Percentiles rank a stretch among this genome's conserved stretches.
These are phyloP conservation scores for Illadopsis cleaveri DNA, from an alignment of 2,113 vertebrate genomes.

Conservation along the genomic window DNA sequence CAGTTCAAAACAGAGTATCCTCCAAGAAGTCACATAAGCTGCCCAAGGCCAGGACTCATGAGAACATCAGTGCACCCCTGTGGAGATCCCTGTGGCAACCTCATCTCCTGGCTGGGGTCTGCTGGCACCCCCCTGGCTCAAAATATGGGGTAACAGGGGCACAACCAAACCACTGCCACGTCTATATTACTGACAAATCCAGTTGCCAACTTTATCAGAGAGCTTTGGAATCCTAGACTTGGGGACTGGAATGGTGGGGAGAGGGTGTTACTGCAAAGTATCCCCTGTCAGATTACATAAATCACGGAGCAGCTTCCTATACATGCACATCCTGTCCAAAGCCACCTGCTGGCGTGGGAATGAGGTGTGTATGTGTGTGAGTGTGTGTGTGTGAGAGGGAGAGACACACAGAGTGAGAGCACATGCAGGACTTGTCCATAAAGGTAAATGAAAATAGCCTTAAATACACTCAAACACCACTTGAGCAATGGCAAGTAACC, in stretches of 20 bases:
- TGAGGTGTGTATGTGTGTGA: rapidly evolving
- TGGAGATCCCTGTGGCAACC: not conserved
- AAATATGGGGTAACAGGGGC: rapidly evolving
- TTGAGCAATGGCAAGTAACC: not conserved
- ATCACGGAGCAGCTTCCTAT: not conserved
- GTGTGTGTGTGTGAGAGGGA: not conserved
- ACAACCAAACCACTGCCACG: not conserved
- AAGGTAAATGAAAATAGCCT: not conserved
- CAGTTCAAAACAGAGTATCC: not conserved
- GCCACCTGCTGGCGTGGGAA: not conserved
- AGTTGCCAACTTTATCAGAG: not conserved
- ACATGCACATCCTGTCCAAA: not conserved
- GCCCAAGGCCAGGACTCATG: not conserved
- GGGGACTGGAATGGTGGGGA: not conserved
- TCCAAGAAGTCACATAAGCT: not conserved
- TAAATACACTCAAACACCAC: not conserved
- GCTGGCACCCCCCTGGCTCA: not conserved
- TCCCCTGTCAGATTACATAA: not conserved
- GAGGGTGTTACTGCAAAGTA: not conserved
- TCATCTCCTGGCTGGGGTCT: not conserved
- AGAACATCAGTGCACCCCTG: not conserved
- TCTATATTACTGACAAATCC: not conserved
- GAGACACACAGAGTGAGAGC: not conserved
- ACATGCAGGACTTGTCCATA: not conserved
- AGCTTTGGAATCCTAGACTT: not conserved